Conservation (phyloP, 2,797 vertebrate genomes). For the Sylvia borin region DNA sequence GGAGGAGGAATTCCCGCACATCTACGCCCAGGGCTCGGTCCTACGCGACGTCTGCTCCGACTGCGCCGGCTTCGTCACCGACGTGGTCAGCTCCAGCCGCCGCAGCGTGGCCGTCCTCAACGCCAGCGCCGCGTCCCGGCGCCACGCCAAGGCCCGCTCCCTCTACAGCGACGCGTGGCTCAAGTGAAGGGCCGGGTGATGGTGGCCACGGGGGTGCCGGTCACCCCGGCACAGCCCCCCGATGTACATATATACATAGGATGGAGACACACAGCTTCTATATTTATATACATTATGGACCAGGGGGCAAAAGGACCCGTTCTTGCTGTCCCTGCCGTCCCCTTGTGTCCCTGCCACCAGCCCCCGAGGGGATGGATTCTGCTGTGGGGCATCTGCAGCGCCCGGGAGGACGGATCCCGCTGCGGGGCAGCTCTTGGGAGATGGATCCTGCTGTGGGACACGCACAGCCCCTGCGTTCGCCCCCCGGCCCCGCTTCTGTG, state of each 20-base stretch:
- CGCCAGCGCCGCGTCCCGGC: constrained; percentile 76
- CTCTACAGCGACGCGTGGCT: constrained; percentile 68
- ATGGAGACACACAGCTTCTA: constrained; percentile 54
- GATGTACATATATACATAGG: constrained; percentile 74
- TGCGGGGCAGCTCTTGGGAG: neutral
- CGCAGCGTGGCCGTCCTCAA: constrained; percentile 91
- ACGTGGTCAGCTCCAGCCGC: constrained; percentile 91
- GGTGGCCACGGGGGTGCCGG: neutral
- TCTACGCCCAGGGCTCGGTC: constrained; percentile 89
- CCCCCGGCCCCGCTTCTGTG: neutral
- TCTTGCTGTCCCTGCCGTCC: neutral
- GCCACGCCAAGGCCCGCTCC: constrained; percentile 73
- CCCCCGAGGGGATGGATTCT: neutral
- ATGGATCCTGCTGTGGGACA: neutral
- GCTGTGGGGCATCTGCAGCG: neutral
- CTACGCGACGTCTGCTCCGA: constrained; percentile 90
- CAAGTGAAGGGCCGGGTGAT: constrained; percentile 8
- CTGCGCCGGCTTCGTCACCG: constrained; percentile 89
- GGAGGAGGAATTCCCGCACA: constrained; percentile 93
- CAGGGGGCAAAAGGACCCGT: neutral
- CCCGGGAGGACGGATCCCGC: neutral
- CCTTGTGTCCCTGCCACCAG: neutral
- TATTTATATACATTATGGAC: constrained; percentile 65
- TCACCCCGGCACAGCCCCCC: neutral
- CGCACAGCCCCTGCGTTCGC: neutral